Evolutionary conservation across 2,113 vertebrate species (phyloP).

Genomic region (Hyla sarda): DNA sequence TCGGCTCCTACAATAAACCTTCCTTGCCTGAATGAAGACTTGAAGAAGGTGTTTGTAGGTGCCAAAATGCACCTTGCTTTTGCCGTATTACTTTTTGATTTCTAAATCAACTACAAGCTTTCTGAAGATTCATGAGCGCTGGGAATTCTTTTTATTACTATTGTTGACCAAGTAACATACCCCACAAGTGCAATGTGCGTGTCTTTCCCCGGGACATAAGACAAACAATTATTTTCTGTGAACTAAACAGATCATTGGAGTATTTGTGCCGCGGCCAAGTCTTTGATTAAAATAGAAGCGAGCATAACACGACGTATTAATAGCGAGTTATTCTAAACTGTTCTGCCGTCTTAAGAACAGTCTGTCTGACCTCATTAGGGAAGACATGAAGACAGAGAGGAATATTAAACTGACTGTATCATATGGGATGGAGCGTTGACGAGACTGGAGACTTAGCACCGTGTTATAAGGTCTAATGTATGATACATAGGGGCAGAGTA

Average conservation of each 20-base stretch:
- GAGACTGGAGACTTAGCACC: background rate
- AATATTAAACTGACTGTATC: conserved; percentile 7
- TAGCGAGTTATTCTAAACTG: conserved; percentile 52
- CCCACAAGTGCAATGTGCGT: background rate
- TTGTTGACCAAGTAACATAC: no score
- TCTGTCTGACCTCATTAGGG: conserved; percentile 37
- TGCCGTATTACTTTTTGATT: no score
- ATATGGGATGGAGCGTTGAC: background rate
- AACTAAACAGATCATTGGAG: conserved; percentile 37
- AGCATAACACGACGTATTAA: conserved; percentile 39
- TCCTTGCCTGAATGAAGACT: no score
- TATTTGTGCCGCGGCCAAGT: conserved; percentile 11
- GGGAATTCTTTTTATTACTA: no score
- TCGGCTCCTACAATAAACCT: no score
- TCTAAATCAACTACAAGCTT: no score
- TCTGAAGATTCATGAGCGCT: no score
- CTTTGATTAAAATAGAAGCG: conserved; percentile 49
- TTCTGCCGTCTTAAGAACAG: conserved; percentile 6
- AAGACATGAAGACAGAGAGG: conserved; percentile 4
- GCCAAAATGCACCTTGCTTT: no score
- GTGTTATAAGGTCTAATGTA: background rate
- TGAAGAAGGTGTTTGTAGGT: no score
- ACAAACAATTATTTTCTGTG: conserved; percentile 38
- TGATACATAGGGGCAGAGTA: no score
- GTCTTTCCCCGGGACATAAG: background rate